These are phyloP conservation scores for Habropoda laboriosa DNA, from an alignment of 1,140 invertebrate species.

Conservation along the genomic window DNA sequence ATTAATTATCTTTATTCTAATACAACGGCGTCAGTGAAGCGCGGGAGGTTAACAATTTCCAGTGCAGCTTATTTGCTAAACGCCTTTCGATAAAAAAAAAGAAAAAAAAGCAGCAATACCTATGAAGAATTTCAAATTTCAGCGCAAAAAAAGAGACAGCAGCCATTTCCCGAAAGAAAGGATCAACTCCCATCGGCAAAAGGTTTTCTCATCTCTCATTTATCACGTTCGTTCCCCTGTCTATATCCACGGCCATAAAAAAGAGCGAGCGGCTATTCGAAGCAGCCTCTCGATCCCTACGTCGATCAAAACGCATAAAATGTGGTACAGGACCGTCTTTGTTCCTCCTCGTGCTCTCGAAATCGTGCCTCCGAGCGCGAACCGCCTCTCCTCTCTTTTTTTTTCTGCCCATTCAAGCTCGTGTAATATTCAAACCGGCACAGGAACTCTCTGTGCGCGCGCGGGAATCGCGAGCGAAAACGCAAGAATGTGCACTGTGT, in stretches of 20 bases:
- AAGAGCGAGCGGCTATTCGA: not conserved
- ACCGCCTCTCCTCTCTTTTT: not conserved
- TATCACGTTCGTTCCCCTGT: not conserved
- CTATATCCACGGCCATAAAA: not conserved
- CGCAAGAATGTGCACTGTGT: conserved; percentile 3
- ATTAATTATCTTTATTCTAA: too few relatives aligned
- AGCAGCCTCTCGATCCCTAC: not conserved
- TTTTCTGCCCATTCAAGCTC: conserved; percentile 2
- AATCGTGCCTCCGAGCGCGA: not conserved
- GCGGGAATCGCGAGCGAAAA: not conserved
- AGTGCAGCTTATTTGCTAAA: too few relatives aligned
- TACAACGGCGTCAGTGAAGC: too few relatives aligned
- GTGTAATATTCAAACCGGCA: not conserved
- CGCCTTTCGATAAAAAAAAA: too few relatives aligned
- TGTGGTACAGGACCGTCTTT: not conserved
- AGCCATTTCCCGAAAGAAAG: not conserved
- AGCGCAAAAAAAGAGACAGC: too few relatives aligned
- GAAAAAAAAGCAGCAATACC: too few relatives aligned
- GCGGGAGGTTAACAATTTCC: too few relatives aligned
- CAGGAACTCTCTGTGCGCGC: too few relatives aligned
- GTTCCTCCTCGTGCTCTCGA: conserved; percentile 1
- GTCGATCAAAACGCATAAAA: conserved; percentile 21
- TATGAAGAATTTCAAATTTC: too few relatives aligned
- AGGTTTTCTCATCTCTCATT: not conserved
- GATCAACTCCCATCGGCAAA: not conserved